Base-by-base conservation (phyloP, 1,140 invertebrate genomes). In the Antheraea pernyi region DNA sequence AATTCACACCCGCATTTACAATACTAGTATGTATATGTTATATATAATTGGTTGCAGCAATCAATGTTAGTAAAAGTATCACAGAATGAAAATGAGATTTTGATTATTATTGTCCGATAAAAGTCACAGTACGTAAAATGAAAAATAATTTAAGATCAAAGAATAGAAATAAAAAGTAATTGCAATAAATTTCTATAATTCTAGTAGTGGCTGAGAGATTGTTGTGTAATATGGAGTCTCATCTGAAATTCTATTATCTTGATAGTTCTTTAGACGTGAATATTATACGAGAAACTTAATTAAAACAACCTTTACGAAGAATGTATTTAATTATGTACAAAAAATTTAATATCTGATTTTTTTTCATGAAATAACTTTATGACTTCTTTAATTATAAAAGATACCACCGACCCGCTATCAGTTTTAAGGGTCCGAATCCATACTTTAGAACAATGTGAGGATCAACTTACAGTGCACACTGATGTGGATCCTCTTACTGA, bases 401-500 rank as follows among this genome's bases (percentile, higher is more conserved):
- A 53, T 13, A 13, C 13, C 16, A 16, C 46, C 7, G 16, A 13
- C 6, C 2, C 46, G 46, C 10, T 9, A 42, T 9, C 39, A 42
- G 46, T 53, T 53, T 53, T 53, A 42, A 42, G n/a, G 18, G 4
- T 6, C 59, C 59, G 18, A n/a, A 19, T 10, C 9, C 22, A 19
- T 36, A 67, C 53, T 67, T 22, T 46, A 19, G 59, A 68, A 65
- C 18, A 36, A 53, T 37, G 53, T 46, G 67, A 66, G 5, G 66
- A 67, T 72, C 37, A n/a, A 96, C 96, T 97, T 94, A 97, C 97
- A 98, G 90, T 97, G 95, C 82, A 97, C 97, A 85, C 94, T 96
- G 78, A 97, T 95, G 80, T 95, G 95, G 86, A 97, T 96, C 79
- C 97, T 93, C 92, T 97, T 97, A 90, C 96, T 97, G 84, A 97